Conservation (phyloP, 2,888 invertebrate genomes). For the Peribatodes rhomboidaria region DNA sequence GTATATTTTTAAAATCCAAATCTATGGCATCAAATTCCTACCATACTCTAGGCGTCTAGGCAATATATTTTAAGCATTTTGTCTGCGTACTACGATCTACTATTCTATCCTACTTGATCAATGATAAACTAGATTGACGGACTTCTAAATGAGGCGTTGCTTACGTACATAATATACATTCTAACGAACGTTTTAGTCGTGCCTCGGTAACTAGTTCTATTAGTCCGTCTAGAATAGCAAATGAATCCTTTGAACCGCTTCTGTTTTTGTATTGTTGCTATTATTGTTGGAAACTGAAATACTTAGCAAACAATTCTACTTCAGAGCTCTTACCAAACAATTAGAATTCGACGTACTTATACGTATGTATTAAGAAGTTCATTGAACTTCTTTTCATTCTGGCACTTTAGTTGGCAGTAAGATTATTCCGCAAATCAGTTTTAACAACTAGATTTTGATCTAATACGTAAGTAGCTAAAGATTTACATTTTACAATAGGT, state of each 20-base stretch:
- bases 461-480: not conserved
- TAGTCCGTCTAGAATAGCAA: conserved; percentile 4
- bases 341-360: too few relatives aligned
- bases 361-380: not conserved
- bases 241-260: conserved; percentile 1
- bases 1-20: too few relatives aligned
- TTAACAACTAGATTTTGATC: not conserved
- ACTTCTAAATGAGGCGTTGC: conserved; percentile 32
- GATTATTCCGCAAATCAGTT: conserved; percentile 2
- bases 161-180: conserved; percentile 49
- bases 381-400: conserved; percentile 3
- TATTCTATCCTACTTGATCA: too few relatives aligned
- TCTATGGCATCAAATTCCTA: too few relatives aligned
- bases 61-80: not conserved
- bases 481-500: conserved; percentile 18
- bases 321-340: not conserved
- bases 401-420: not conserved
- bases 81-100: too few relatives aligned
- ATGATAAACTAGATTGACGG: conserved; percentile 12
- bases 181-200: conserved; percentile 47
- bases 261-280: not conserved
- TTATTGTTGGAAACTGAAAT: conserved; percentile 1
- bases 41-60: too few relatives aligned
- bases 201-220: conserved; percentile 34
- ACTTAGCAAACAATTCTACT: not conserved